phyloP scores from a whole-genome alignment of 2,797 vertebrate genomes.

The Xenentodon cancila region DNA sequence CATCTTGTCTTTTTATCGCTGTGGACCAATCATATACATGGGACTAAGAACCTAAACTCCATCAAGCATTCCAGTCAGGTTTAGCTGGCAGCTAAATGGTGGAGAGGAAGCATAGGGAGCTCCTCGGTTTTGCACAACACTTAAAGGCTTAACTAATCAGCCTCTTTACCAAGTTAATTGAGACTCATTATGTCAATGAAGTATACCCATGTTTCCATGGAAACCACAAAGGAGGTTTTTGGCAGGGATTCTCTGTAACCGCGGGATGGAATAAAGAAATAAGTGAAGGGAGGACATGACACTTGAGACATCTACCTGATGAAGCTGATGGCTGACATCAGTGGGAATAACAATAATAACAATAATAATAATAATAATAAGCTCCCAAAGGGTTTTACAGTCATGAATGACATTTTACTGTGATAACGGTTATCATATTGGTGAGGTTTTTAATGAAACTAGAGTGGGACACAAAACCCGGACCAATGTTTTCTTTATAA shows the following conservation, averaged over 20 bases:
- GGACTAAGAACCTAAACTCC: constrained; percentile 56
- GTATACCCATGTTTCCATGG: constrained; percentile 73
- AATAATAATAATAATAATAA: neutral
- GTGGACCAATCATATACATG: constrained; percentile 54
- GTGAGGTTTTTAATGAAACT: too few species aligned
- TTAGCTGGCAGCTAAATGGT: constrained; percentile 61
- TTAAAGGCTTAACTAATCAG: constrained; percentile 75
- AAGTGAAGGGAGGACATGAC: constrained; percentile 23
- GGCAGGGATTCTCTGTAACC: constrained; percentile 59
- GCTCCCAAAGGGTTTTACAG: neutral
- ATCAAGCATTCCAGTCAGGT: constrained; percentile 71
- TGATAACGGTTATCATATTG: too few species aligned
- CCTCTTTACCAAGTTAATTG: constrained; percentile 74
- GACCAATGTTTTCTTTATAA: too few species aligned
- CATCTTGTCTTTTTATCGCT: constrained; percentile 54
- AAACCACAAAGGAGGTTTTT: constrained; percentile 70
- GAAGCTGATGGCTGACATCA: constrained; percentile 5
- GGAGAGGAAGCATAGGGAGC: constrained; percentile 58
- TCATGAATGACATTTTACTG: neutral
- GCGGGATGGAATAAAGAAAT: constrained; percentile 52
- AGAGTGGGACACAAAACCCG: too few species aligned
- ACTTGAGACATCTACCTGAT: constrained; percentile 6
- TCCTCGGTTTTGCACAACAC: constrained; percentile 70
- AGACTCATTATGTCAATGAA: constrained; percentile 71
- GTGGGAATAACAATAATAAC: constrained; percentile 3